phyloP scores from a whole-genome alignment of 2,797 vertebrate genomes.

The Enteromius thamalakanensis region DNA sequence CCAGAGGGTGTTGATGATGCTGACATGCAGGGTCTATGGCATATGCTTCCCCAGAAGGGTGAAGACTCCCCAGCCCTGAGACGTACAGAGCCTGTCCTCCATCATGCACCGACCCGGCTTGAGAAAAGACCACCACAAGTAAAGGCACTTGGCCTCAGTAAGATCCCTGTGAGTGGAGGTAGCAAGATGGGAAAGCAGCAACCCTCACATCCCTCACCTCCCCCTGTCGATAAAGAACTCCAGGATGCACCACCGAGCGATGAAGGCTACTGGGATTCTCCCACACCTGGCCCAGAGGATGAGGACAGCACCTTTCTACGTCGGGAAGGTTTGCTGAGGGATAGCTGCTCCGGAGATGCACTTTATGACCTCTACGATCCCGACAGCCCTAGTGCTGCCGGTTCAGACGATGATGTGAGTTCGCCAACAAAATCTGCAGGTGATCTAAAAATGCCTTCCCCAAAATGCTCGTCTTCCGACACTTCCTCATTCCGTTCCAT shows the following conservation, averaged over 20 bases:
- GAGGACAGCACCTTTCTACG: conserved; percentile 79
- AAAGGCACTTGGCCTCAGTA: conserved; percentile 84
- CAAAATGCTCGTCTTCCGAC: conserved; percentile 72
- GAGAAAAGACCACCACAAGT: conserved; percentile 75
- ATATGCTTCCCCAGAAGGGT: conserved; percentile 90
- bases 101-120: conserved; percentile 58
- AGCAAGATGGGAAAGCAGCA: conserved; percentile 69
- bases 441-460: conserved; percentile 82
- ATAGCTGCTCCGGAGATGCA: conserved; percentile 92
- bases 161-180: conserved; percentile 79
- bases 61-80: conserved; percentile 77
- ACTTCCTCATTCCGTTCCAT: conserved; percentile 83
- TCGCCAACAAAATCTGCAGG: conserved; percentile 77
- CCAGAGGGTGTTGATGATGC: conserved; percentile 93
- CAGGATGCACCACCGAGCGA: conserved; percentile 84
- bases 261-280: conserved; percentile 96
- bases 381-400: conserved; percentile 60
- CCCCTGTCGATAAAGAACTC: conserved; percentile 85
- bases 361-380: conserved; percentile 87
- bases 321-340: conserved; percentile 81
- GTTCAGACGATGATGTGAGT: conserved; percentile 67
- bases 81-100: conserved; percentile 59
- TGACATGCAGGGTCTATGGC: conserved; percentile 94
- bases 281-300: conserved; percentile 89
- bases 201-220: conserved; percentile 69